A percentile compares a stretch with the other conserved stretches of the same genome.
Conservation (phyloP, 92 coral and sea anemone species). For the Porites cylindrica region DNA sequence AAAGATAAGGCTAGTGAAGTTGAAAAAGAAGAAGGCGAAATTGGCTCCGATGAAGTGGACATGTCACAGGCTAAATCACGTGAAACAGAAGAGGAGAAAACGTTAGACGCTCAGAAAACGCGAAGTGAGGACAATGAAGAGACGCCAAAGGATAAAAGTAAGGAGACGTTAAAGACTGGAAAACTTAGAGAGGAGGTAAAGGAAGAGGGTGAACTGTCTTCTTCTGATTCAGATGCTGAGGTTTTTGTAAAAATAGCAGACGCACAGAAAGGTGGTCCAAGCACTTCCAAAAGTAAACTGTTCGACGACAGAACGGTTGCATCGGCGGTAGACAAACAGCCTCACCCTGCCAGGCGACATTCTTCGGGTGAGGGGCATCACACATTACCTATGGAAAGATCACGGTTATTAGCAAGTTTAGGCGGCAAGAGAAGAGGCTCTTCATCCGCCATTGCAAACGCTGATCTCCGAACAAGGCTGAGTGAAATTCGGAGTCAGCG, state of each 20-base stretch:
- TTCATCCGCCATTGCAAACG: background rate
- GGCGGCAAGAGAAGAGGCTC: background rate
- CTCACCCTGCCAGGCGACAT: background rate
- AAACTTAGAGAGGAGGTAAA: constrained; percentile 31
- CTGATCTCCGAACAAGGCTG: constrained; percentile 30
- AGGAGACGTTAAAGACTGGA: background rate
- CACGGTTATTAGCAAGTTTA: background rate
- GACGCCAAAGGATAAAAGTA: too few species aligned
- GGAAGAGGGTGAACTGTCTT: constrained; percentile 66
- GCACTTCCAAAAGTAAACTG: background rate
- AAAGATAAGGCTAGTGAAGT: background rate
- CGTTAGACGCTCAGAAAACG: background rate
- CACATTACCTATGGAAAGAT: background rate
- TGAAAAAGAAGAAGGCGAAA: constrained; percentile 78
- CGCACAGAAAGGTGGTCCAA: constrained; percentile 1
- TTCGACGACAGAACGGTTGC: background rate
- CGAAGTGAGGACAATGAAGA: constrained; percentile 55
- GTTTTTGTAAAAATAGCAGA: background rate
- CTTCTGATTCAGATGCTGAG: constrained; percentile 62
- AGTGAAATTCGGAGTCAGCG: background rate
- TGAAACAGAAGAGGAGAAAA: constrained; percentile 35
- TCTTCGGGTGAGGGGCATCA: background rate
- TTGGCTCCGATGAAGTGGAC: constrained; percentile 69
- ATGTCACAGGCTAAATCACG: background rate
- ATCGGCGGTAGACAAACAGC: background rate